Percentiles rank a stretch among this genome's conserved stretches.
Evolutionary conservation across 2,113 vertebrate species (phyloP).

Genomic region (Pelecanus crispus): DNA sequence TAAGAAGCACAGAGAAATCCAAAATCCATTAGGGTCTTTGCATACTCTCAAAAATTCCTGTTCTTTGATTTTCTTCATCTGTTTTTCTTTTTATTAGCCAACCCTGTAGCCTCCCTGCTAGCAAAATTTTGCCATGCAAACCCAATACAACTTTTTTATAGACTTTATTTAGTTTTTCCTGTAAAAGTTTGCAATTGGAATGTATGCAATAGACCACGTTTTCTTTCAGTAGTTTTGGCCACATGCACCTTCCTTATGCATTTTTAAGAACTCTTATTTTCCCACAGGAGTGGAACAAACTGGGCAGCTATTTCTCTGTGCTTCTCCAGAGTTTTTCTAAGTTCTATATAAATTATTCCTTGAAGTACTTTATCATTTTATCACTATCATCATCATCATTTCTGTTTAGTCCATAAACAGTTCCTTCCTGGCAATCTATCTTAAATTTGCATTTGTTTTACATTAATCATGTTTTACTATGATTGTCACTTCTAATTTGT

Average conservation of each 20-base stretch:
- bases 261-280: background rate
- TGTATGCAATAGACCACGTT: background rate
- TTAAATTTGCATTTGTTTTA: background rate
- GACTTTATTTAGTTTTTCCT: background rate
- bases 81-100: background rate
- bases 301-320: too few relatives aligned
- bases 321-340: background rate
- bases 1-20: background rate
- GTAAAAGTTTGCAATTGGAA: background rate
- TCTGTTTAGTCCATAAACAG: background rate
- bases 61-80: background rate
- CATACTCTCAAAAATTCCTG: background rate
- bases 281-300: background rate
- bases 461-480: background rate
- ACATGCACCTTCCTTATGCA: background rate
- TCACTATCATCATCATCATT: too few relatives aligned
- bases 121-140: background rate
- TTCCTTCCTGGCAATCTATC: background rate
- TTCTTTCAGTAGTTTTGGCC: background rate
- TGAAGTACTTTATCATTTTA: background rate
- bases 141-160: background rate
- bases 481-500: background rate
- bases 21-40: background rate
- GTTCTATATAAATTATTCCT: background rate
- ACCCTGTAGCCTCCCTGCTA: background rate